Percentiles rank a stretch among this genome's conserved stretches.
Conservation (phyloP, 1,140 invertebrate species). For the Leptoteleia sp. region DNA sequence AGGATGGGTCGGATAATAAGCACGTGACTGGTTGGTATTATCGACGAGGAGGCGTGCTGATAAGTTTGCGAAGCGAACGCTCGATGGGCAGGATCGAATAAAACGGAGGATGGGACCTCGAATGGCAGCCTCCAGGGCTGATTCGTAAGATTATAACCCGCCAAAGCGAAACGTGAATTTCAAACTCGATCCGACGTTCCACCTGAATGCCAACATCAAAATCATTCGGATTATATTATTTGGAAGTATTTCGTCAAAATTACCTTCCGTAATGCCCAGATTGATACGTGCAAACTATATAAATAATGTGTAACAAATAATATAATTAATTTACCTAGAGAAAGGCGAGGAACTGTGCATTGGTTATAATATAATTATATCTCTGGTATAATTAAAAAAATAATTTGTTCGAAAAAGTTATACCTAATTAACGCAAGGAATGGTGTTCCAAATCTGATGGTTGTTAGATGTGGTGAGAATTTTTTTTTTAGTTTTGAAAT, state of each 20-base stretch:
- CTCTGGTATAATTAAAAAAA: too few relatives aligned
- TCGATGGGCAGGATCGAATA: conserved; percentile 48
- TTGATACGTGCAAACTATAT: too few relatives aligned
- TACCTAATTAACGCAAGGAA: too few relatives aligned
- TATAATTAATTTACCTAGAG: too few relatives aligned
- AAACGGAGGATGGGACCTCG: conserved; percentile 26
- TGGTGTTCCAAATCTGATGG: too few relatives aligned
- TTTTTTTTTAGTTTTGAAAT: too few relatives aligned
- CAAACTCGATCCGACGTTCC: conserved; percentile 27
- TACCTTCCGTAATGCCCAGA: conserved; percentile 2
- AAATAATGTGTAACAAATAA: too few relatives aligned
- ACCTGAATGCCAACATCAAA: conserved; percentile 33
- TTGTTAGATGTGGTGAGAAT: too few relatives aligned
- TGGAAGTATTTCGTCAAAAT: not conserved
- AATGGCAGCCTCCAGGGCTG: conserved; percentile 51
- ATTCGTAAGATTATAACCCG: conserved; percentile 65
- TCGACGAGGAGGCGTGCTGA: conserved; percentile 64
- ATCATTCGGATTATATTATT: conserved; percentile 41
- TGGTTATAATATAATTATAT: too few relatives aligned
- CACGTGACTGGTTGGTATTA: conserved; percentile 64
- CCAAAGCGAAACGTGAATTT: conserved; percentile 40
- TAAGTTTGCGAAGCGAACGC: conserved; percentile 53
- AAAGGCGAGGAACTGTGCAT: too few relatives aligned
- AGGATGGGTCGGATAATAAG: conserved; percentile 64
- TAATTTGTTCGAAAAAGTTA: too few relatives aligned